These are phyloP conservation scores for Rhorus exstirpatorius DNA, from an alignment of 2,888 invertebrate genomes.

Conservation along the genomic window DNA sequence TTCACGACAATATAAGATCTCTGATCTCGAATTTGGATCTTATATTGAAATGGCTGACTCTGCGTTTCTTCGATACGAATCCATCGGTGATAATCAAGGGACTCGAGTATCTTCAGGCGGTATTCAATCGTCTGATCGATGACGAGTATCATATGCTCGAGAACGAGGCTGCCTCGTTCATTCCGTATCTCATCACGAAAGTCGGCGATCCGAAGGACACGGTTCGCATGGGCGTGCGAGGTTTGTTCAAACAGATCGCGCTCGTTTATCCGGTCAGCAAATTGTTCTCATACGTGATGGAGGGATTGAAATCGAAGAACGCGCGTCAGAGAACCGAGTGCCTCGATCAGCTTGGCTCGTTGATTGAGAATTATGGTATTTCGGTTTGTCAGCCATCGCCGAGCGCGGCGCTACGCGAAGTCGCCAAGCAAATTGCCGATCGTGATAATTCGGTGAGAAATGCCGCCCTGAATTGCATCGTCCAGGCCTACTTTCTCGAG, in stretches of 20 bases:
- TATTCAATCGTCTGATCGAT: slow-evolving; percentile 93
- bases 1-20: slow-evolving; percentile 92
- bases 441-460: slow-evolving; percentile 98
- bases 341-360: slow-evolving; percentile 94
- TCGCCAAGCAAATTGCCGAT: slow-evolving; percentile 98
- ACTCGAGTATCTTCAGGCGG: slow-evolving; percentile 95
- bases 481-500: slow-evolving; percentile 95
- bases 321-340: slow-evolving; percentile 98
- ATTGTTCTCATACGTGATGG: slow-evolving; percentile 96
- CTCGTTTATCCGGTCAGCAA: slow-evolving; percentile 95
- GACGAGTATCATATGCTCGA: slow-evolving; percentile 95
- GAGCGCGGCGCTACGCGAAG: slow-evolving; percentile 93
- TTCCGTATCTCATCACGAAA: slow-evolving; percentile 98
- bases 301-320: slow-evolving; percentile 98
- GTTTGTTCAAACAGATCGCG: slow-evolving; percentile 94
- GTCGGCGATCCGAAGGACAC: slow-evolving; percentile 99
- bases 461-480: slow-evolving; percentile 97
- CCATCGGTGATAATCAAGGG: slow-evolving; percentile 98
- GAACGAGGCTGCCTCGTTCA: slow-evolving; percentile 96
- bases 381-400: slow-evolving; percentile 94
- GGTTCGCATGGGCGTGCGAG: slow-evolving; percentile 95
- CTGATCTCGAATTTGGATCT: slow-evolving; percentile 97
- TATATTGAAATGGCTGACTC: slow-evolving; percentile 97
- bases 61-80: slow-evolving; percentile 99
- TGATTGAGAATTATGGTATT: slow-evolving; percentile 95